Evolutionary conservation across 2,888 invertebrate genomes (phyloP).

Genomic region (Andrena haemorrhoa): DNA sequence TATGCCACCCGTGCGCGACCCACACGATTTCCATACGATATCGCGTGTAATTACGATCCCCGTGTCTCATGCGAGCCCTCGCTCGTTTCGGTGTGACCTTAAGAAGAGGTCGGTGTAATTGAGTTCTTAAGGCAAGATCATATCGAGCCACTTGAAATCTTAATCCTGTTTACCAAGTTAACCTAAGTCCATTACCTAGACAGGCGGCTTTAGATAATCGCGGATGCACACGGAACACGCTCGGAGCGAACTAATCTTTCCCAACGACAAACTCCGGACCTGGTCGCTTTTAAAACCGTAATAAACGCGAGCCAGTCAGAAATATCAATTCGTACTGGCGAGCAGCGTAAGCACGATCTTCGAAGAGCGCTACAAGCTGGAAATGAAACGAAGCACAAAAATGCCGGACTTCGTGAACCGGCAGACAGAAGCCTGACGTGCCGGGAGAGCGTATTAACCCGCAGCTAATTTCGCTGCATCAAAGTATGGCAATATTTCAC

Average conservation of each 20-base stretch:
- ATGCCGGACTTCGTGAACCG: neutral
- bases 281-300: neutral
- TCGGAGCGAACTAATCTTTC: constrained; percentile 48
- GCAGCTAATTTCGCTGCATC: constrained; percentile 38
- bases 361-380: neutral
- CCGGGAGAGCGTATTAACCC: constrained; percentile 26
- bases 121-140: constrained; percentile 74
- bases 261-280: neutral
- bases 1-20: neutral
- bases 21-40: constrained; percentile 13
- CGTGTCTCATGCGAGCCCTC: constrained; percentile 24
- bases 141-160: constrained; percentile 73
- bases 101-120: constrained; percentile 63
- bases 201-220: constrained; percentile 68
- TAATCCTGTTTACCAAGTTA: constrained; percentile 75
- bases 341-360: neutral
- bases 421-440: constrained; percentile 12
- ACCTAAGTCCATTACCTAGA: constrained; percentile 71
- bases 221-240: constrained; percentile 52
- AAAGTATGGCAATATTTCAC: constrained; percentile 45
- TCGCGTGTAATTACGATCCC: constrained; percentile 29
- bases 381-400: neutral
- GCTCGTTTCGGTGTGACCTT: constrained; percentile 33
- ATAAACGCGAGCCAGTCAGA: neutral
- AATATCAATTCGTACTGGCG: neutral